phyloP scores from a whole-genome alignment of 2,113 vertebrate species.

The Engystomops pustulosus region DNA sequence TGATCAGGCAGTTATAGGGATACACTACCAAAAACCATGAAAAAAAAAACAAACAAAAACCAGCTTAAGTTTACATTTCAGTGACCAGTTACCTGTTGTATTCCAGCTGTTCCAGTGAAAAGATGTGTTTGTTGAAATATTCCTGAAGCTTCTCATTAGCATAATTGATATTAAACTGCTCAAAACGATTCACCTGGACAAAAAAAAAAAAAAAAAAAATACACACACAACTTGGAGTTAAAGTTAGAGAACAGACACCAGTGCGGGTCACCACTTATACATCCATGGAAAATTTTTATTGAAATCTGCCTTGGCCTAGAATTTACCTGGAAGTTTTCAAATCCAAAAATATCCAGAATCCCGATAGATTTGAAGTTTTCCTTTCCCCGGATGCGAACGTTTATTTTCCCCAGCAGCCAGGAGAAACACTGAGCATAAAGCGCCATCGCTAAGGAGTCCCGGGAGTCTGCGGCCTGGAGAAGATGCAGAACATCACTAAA shows the following conservation, averaged over 20 bases:
- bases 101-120: slow-evolving; percentile 92
- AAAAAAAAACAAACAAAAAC: no score
- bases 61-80: no score
- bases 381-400: slow-evolving; percentile 87
- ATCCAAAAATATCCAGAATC: slow-evolving; percentile 93
- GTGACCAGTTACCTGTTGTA: slow-evolving; percentile 83
- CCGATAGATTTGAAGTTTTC: slow-evolving; percentile 95
- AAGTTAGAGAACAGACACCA: no score
- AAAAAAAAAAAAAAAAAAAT: neutral
- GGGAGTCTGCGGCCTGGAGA: slow-evolving; percentile 85
- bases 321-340: slow-evolving; percentile 90
- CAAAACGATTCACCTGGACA: slow-evolving; percentile 88
- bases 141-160: slow-evolving; percentile 94
- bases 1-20: no score
- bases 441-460: slow-evolving; percentile 91
- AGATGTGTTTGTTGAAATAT: slow-evolving; percentile 95
- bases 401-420: slow-evolving; percentile 91
- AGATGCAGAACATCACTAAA: neutral
- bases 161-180: slow-evolving; percentile 94
- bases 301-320: neutral
- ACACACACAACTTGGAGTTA: no score
- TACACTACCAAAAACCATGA: no score
- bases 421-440: slow-evolving; percentile 93
- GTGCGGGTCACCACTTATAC: no score
- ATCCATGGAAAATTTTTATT: no score